A percentile compares a stretch with the other conserved stretches of the same genome.
These are phyloP conservation scores for Bombus confusus DNA, from an alignment of 1,140 invertebrate genomes.

Conservation along the genomic window DNA sequence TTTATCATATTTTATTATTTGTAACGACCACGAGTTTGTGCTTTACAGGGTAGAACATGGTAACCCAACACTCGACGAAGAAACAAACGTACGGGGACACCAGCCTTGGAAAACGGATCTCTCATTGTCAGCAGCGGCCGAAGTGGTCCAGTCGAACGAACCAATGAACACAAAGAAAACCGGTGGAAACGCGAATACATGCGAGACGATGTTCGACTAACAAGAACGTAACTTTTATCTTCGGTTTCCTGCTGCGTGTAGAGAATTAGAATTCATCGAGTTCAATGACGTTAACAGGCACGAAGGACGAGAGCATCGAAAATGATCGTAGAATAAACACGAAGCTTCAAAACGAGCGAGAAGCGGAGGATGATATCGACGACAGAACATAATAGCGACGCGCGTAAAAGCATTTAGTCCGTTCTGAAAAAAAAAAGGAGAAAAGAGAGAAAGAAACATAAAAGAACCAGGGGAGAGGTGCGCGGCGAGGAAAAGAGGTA, in stretches of 20 bases:
- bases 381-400: slow-evolving; percentile 58
- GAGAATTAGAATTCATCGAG: not conserved
- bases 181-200: too few relatives aligned
- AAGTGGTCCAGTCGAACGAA: not conserved
- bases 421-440: slow-evolving; percentile 24
- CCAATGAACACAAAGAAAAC: not conserved
- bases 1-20: not conserved
- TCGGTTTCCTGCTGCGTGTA: not conserved
- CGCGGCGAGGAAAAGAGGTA: not conserved
- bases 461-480: not conserved
- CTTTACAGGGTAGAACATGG: not conserved
- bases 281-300: not conserved
- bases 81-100: not conserved
- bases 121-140: not conserved
- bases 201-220: too few relatives aligned
- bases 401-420: slow-evolving; percentile 66
- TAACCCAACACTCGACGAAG: slow-evolving; percentile 10
- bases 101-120: not conserved
- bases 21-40: not conserved
- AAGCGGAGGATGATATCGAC: slow-evolving; percentile 18
- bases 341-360: slow-evolving; percentile 34
- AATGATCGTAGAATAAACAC: slow-evolving; percentile 49
- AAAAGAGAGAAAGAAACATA: not conserved
- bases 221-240: not conserved
- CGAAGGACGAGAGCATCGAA: not conserved